These are phyloP conservation scores for Engystomops pustulosus DNA, from an alignment of 2,113 vertebrate species.

Conservation along the genomic window DNA sequence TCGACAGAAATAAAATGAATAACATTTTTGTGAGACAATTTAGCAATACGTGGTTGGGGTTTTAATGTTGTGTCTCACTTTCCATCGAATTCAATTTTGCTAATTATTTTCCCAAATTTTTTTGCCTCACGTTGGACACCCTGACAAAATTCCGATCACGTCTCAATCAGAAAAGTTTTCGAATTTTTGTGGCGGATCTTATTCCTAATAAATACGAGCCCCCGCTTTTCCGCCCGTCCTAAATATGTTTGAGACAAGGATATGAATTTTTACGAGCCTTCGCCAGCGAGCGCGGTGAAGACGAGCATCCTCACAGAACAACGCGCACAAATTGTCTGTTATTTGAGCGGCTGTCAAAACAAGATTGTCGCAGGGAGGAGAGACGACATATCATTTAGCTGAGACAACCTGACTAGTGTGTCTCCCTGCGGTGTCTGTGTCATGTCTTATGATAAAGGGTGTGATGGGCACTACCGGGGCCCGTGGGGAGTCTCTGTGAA, in stretches of 20 bases:
- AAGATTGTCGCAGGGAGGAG: conserved; percentile 34
- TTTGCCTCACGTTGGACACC: too few species aligned
- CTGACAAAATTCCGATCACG: too few species aligned
- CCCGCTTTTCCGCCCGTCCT: not conserved
- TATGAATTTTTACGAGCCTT: not conserved
- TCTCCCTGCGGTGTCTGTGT: conserved; percentile 33
- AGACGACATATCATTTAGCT: conserved; percentile 51
- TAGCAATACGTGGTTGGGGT: too few species aligned
- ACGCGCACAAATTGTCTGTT: conserved; percentile 31
- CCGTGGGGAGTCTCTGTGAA: conserved; percentile 12
- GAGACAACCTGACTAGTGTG: conserved; percentile 13
- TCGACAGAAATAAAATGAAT: too few species aligned
- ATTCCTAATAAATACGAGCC: not conserved
- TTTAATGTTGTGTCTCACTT: too few species aligned
- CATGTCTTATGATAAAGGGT: conserved; percentile 37
- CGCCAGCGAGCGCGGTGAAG: not conserved
- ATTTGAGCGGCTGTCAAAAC: conserved; percentile 45
- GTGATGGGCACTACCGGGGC: conserved; percentile 34
- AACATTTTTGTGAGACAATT: too few species aligned
- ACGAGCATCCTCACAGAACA: conserved; percentile 33
- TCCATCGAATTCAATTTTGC: too few species aligned
- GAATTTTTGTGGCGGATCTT: not conserved
- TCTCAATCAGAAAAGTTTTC: too few species aligned
- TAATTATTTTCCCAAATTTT: too few species aligned
- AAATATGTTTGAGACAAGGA: not conserved